Percentiles rank a stretch among this genome's conserved stretches.
Evolutionary conservation across 2,888 invertebrate genomes (phyloP).

Genomic region (Troilus luridus): DNA sequence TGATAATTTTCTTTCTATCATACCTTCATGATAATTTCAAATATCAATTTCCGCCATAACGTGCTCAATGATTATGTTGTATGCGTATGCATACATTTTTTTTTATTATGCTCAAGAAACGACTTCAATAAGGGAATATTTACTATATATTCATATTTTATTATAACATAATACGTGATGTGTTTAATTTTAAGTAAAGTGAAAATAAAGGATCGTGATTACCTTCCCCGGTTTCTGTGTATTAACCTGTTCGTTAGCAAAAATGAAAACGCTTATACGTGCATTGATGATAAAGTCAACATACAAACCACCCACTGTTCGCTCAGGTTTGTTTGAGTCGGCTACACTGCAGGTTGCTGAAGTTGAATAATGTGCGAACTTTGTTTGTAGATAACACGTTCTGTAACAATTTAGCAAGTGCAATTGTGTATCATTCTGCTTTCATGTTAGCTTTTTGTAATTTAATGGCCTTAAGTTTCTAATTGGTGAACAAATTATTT

Average conservation of each 20-base stretch:
- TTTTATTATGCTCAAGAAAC: too few species aligned
- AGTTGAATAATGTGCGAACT: neutral
- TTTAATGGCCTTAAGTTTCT: neutral
- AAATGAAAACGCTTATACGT: neutral
- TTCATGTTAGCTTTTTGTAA: neutral
- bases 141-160: too few species aligned
- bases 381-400: neutral
- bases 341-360: neutral
- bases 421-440: neutral
- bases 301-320: neutral
- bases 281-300: neutral
- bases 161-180: too few species aligned
- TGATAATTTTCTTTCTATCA: too few species aligned
- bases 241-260: neutral
- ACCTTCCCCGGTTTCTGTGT: neutral
- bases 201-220: neutral
- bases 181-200: too few species aligned
- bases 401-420: neutral
- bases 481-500: neutral
- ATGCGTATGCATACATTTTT: too few species aligned
- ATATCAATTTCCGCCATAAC: too few species aligned
- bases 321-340: neutral
- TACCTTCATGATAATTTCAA: too few species aligned
- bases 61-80: too few species aligned
- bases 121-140: too few species aligned